Percentiles rank a stretch among this genome's conserved stretches.
Evolutionary conservation across 1,140 invertebrate species (phyloP).

Genomic region (Halesus radiatus): DNA sequence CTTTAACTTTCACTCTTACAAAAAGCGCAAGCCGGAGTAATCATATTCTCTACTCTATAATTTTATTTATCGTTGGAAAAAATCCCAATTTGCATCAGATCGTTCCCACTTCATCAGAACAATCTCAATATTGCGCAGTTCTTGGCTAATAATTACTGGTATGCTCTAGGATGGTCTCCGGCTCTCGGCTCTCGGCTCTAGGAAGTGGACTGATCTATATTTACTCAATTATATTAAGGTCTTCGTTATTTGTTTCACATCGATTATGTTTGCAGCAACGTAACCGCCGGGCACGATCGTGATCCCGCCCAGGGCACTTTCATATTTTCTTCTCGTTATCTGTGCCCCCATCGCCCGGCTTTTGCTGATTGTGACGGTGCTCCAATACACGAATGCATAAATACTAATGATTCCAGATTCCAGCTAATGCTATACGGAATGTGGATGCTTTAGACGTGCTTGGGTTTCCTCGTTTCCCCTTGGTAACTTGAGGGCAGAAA

Average conservation of each 20-base stretch:
- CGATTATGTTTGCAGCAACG: slow-evolving; percentile 49
- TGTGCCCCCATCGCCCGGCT: background rate
- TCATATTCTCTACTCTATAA: slow-evolving; percentile 30
- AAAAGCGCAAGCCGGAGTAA: slow-evolving; percentile 29
- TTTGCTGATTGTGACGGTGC: background rate
- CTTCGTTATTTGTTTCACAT: slow-evolving; percentile 46
- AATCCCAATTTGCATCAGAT: slow-evolving; percentile 23
- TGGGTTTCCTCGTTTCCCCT: no score
- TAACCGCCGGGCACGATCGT: slow-evolving; percentile 50
- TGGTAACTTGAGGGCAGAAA: no score
- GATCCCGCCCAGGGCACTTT: slow-evolving; percentile 52
- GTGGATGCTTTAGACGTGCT: no score
- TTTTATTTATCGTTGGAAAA: slow-evolving; percentile 20
- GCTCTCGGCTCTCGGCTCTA: background rate
- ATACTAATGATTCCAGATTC: no score
- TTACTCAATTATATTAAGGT: slow-evolving; percentile 53
- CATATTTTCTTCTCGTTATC: slow-evolving; percentile 49
- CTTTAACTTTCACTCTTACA: slow-evolving; percentile 35
- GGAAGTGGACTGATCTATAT: slow-evolving; percentile 26
- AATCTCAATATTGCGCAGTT: slow-evolving; percentile 1
- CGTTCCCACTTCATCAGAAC: slow-evolving; percentile 9
- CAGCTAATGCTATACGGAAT: no score
- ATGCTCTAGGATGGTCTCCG: background rate
- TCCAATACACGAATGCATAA: no score
- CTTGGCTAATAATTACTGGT: slow-evolving; percentile 13